These are phyloP conservation scores for Phalacrocorax aristotelis DNA, from an alignment of 2,113 vertebrate genomes.

Conservation along the genomic window DNA sequence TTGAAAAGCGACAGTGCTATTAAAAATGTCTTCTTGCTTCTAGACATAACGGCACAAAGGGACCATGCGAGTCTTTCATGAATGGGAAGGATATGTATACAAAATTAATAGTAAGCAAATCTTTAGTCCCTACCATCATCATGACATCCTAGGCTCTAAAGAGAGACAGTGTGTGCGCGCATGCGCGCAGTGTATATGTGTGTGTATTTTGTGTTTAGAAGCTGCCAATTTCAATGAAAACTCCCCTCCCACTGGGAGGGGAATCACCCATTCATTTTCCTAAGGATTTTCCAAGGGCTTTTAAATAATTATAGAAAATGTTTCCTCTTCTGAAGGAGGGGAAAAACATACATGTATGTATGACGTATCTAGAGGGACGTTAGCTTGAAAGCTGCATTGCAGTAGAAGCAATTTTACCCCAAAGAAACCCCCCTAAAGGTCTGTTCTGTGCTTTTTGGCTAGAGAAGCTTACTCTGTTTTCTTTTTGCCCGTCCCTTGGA, in stretches of 20 bases:
- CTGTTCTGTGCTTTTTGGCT: neutral
- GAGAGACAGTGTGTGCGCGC: neutral
- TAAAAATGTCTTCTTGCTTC: constrained; percentile 73
- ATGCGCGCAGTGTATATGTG: fast-evolving
- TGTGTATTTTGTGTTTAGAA: neutral
- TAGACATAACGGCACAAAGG: constrained; percentile 56
- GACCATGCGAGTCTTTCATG: constrained; percentile 1
- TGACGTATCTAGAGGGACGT: neutral
- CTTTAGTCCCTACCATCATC: neutral
- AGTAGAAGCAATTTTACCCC: neutral
- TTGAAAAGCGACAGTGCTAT: constrained; percentile 72
- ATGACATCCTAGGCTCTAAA: neutral
- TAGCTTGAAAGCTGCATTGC: neutral
- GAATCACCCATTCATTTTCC: neutral
- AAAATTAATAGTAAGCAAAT: constrained; percentile 6
- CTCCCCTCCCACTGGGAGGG: neutral
- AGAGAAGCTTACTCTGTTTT: neutral
- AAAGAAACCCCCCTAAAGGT: neutral
- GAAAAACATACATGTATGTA: neutral
- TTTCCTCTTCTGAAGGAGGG: neutral
- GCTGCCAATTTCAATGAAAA: neutral
- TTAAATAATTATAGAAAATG: neutral
- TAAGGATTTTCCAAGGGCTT: constrained; percentile 33
- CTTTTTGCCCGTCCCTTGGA: neutral
- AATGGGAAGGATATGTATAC: neutral